A percentile compares a stretch with the other conserved stretches of the same genome.
Conservation (phyloP, 2,888 invertebrate species). For the Chrysodeixis includens region DNA sequence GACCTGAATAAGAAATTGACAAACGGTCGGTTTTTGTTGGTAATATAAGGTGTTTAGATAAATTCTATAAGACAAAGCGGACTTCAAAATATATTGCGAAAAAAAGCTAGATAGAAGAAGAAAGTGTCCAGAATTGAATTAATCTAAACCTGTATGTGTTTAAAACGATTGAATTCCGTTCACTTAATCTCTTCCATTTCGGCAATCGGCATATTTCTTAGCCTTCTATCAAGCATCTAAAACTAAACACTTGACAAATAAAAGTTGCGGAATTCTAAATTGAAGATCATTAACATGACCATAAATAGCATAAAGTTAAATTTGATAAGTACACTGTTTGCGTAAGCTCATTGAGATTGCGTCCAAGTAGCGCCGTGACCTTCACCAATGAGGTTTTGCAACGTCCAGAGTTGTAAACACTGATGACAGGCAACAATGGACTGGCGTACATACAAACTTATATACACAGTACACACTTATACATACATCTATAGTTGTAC, state of each 20-base stretch:
- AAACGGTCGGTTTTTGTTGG: too few species aligned
- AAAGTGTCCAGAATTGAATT: too few species aligned
- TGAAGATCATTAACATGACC: neutral
- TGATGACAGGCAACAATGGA: slow-evolving; percentile 17
- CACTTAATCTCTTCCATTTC: too few species aligned
- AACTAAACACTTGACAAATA: neutral
- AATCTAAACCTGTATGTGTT: too few species aligned
- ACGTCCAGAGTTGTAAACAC: slow-evolving; percentile 31
- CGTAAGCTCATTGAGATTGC: slow-evolving; percentile 61
- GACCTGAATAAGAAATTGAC: too few species aligned
- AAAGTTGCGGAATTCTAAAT: slow-evolving; percentile 1
- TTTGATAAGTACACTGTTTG: slow-evolving; percentile 50
- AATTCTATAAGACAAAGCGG: too few species aligned
- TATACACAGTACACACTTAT: too few species aligned
- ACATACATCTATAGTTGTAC: neutral
- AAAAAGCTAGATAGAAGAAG: too few species aligned
- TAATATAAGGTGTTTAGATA: too few species aligned
- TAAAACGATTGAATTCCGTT: too few species aligned
- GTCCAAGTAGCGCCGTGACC: slow-evolving; percentile 62
- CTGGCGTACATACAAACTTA: neutral
- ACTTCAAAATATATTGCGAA: too few species aligned
- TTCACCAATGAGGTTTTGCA: slow-evolving; percentile 49
- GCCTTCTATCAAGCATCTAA: neutral
- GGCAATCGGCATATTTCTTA: neutral
- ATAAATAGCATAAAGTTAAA: slow-evolving; percentile 12